Evolutionary conservation across 2,113 vertebrate species (phyloP).

Genomic region (Pithys albifrons): DNA sequence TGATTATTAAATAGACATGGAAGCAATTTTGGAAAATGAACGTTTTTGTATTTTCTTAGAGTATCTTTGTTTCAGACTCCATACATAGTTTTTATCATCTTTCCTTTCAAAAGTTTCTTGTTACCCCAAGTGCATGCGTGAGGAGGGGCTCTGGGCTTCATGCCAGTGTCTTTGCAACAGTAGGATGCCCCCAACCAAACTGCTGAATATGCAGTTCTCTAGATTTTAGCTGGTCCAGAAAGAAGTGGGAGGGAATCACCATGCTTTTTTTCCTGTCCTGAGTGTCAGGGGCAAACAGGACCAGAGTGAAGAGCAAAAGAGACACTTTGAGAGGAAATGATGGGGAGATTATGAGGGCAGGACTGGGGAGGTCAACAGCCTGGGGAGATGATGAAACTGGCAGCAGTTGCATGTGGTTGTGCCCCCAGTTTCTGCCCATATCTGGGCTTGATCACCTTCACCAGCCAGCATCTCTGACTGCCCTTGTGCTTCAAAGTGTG

Average conservation of each 20-base stretch:
- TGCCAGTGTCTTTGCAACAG: not conserved
- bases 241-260: not conserved
- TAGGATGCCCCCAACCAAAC: not conserved
- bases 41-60: not conserved
- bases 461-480: not conserved
- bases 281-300: not conserved
- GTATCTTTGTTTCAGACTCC: not conserved
- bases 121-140: accelerated
- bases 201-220: not conserved
- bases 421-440: not conserved
- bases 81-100: not conserved
- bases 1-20: not conserved
- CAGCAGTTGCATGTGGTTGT: not conserved
- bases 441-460: not conserved
- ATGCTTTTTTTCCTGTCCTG: not conserved
- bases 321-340: not conserved
- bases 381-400: not conserved
- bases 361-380: not conserved
- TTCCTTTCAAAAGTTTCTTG: not conserved
- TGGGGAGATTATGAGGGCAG: not conserved
- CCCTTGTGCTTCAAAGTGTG: not conserved
- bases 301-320: not conserved
- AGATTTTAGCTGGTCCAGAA: not conserved
- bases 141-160: not conserved
- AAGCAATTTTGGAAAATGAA: not conserved